Evolutionary conservation across 2,888 invertebrate genomes (phyloP).

Genomic region (Microdon myrmicae): DNA sequence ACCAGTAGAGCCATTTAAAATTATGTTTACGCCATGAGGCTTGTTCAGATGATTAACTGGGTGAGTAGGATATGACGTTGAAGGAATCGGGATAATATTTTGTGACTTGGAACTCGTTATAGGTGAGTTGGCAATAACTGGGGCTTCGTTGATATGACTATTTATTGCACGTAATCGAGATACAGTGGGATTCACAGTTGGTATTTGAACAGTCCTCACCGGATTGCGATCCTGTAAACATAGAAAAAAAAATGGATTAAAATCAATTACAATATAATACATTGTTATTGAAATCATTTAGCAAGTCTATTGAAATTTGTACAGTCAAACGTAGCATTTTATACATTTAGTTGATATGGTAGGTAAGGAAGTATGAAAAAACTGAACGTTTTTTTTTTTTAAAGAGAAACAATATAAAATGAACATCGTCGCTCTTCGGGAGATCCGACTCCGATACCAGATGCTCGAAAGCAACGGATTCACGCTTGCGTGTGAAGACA

Average conservation of each 20-base stretch:
- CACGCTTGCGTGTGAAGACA: too few species aligned
- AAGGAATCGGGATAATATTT: constrained; percentile 39
- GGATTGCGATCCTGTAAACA: constrained; percentile 42
- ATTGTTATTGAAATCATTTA: too few species aligned
- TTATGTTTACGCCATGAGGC: constrained; percentile 41
- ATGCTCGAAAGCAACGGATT: too few species aligned
- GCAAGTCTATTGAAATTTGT: too few species aligned
- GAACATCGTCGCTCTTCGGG: too few species aligned
- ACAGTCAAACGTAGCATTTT: too few species aligned
- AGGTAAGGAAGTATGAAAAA: too few species aligned
- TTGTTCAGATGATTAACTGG: constrained; percentile 25
- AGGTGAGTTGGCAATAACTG: constrained; percentile 61
- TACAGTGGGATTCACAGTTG: constrained; percentile 24
- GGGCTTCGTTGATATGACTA: constrained; percentile 56
- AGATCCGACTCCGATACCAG: too few species aligned
- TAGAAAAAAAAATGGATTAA: neutral
- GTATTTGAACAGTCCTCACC: constrained; percentile 56
- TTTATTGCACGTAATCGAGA: constrained; percentile 60
- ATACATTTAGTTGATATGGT: too few species aligned
- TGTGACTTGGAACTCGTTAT: constrained; percentile 40
- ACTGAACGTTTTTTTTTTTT: too few species aligned
- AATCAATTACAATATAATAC: neutral
- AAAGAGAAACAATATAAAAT: too few species aligned
- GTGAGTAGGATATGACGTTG: constrained; percentile 17
- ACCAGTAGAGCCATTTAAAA: constrained; percentile 28